Conservation (phyloP, 2,888 invertebrate species). For the Cephus nigrinus region DNA sequence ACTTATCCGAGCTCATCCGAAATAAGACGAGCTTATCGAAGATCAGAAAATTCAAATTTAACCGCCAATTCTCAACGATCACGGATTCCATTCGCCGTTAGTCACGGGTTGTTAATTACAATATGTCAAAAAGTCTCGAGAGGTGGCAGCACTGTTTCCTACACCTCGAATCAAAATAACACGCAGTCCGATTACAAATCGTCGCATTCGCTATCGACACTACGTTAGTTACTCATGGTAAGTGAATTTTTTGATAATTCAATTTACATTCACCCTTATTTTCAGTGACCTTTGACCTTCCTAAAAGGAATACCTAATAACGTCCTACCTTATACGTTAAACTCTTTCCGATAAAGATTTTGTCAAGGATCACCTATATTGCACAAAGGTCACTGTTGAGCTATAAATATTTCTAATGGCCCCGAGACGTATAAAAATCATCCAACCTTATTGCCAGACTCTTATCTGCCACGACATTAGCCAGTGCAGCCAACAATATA, state of each 20-base stretch:
- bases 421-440: slow-evolving; percentile 19
- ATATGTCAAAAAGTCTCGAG: not conserved
- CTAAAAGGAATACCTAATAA: not conserved
- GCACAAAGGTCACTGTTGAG: not conserved
- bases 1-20: not conserved
- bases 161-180: not conserved
- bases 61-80: no score
- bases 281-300: not conserved
- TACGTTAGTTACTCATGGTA: not conserved
- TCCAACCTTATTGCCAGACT: slow-evolving; percentile 11
- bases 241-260: not conserved
- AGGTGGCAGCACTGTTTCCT: not conserved
- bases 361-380: not conserved
- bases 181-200: not conserved
- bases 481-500: slow-evolving; percentile 26
- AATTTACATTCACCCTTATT: not conserved
- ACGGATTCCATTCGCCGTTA: not conserved
- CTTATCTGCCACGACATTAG: slow-evolving; percentile 30
- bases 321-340: not conserved
- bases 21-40: not conserved
- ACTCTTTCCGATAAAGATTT: not conserved
- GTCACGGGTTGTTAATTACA: not conserved
- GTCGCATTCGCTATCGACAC: not conserved
- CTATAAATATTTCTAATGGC: slow-evolving; percentile 22
- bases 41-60: not conserved